Percentiles rank a stretch among this genome's conserved stretches.
Conservation (phyloP, 2,113 vertebrate genomes). For the Oryctolagus cuniculus region DNA sequence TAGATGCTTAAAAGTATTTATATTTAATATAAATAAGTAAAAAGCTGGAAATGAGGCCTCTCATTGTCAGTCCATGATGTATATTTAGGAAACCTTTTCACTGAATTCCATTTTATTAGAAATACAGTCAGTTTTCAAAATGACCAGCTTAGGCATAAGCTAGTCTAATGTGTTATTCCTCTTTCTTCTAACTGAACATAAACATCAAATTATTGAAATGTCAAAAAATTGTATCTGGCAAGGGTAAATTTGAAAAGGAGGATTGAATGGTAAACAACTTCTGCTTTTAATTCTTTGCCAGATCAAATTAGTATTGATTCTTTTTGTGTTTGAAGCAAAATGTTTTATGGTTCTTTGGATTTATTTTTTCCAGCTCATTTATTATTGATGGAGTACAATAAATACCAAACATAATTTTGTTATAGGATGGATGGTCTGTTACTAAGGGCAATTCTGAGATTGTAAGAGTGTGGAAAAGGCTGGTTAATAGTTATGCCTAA, state of each 20-base stretch:
- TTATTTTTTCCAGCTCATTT: constrained; percentile 69
- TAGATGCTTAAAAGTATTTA: background rate
- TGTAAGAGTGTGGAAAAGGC: background rate
- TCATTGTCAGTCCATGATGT: background rate
- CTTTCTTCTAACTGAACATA: background rate
- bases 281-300: background rate
- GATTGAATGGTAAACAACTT: background rate
- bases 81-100: background rate
- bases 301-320: constrained; percentile 19
- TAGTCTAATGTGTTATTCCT: background rate
- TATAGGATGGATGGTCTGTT: background rate
- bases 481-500: background rate
- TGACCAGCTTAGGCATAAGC: background rate
- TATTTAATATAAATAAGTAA: background rate
- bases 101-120: background rate
- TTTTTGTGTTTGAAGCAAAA: constrained; percentile 18
- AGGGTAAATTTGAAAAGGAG: background rate
- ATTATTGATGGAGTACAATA: background rate
- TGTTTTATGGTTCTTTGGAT: background rate
- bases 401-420: background rate
- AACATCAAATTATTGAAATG: background rate
- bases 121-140: background rate
- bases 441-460: background rate
- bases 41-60: background rate
- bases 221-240: background rate